These are phyloP conservation scores for Calliopsis andreniformis DNA, from an alignment of 1,140 invertebrate species.

Conservation along the genomic window DNA sequence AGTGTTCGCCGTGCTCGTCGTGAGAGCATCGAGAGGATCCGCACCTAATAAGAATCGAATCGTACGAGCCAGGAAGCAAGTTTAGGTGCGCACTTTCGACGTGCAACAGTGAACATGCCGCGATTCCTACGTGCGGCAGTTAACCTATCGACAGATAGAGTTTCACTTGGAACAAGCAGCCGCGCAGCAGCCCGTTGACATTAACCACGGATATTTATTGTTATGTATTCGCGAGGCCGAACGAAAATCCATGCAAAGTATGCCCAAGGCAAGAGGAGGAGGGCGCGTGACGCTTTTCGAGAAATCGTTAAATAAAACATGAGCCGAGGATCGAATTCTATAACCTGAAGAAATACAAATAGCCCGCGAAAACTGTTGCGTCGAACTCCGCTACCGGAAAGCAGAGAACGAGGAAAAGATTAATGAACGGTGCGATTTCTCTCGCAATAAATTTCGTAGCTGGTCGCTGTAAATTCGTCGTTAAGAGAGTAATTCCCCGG, in stretches of 20 bases:
- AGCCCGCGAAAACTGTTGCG: slow-evolving; percentile 30
- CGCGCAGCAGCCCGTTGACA: slow-evolving; percentile 36
- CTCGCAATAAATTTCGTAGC: slow-evolving; percentile 37
- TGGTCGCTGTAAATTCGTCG: slow-evolving; percentile 36
- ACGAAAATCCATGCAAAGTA: slow-evolving; percentile 44
- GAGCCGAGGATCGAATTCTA: slow-evolving; percentile 25
- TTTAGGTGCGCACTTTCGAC: slow-evolving; percentile 5
- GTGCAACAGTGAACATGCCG: not conserved
- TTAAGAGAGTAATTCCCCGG: slow-evolving; percentile 23
- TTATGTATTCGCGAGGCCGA: slow-evolving; percentile 31
- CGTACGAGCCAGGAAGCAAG: slow-evolving; percentile 62
- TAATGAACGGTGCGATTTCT: slow-evolving; percentile 29
- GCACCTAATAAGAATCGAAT: slow-evolving; percentile 65
- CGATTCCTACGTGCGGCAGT: slow-evolving; percentile 45
- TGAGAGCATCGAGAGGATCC: slow-evolving; percentile 44
- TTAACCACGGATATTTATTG: slow-evolving; percentile 56
- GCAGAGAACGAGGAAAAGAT: not conserved
- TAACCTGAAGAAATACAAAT: slow-evolving; percentile 20
- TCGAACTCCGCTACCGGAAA: not conserved
- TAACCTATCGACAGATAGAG: slow-evolving; percentile 68
- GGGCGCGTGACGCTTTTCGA: slow-evolving; percentile 10
- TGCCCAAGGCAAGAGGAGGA: not conserved
- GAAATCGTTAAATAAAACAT: slow-evolving; percentile 40
- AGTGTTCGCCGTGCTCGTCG: slow-evolving; percentile 16
- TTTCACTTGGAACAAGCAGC: slow-evolving; percentile 51